phyloP scores from a whole-genome alignment of 1,140 invertebrate species.

The Aphaenogaster ashmeadi region DNA sequence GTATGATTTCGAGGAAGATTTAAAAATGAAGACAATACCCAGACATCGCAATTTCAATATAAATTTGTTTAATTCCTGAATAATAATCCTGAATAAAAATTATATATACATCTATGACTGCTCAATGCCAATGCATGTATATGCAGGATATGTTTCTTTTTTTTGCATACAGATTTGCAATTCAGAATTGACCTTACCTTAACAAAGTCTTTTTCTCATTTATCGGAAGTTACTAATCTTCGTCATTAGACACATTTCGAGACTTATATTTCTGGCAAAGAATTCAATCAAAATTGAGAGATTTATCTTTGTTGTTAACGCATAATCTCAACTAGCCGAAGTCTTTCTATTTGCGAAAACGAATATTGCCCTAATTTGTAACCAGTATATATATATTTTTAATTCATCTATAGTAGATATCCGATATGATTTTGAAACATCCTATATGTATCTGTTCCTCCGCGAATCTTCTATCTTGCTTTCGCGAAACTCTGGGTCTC shows the following conservation, averaged over 20 bases:
- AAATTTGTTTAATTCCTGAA: conserved; percentile 2
- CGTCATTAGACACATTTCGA: not conserved
- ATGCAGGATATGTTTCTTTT: not conserved
- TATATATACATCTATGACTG: not conserved
- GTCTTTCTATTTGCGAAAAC: not conserved
- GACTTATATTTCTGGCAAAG: not conserved
- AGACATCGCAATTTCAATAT: not conserved
- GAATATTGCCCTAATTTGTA: not conserved
- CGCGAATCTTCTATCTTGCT: conserved; percentile 55
- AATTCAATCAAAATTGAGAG: not conserved
- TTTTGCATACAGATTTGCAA: not conserved
- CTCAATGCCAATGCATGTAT: not conserved
- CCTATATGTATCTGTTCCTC: conserved; percentile 33
- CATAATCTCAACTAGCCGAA: not conserved
- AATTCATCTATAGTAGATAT: not conserved
- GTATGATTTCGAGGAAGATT: not conserved
- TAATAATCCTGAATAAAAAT: not conserved
- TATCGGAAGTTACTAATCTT: not conserved
- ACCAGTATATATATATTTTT: not conserved
- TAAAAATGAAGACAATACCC: not conserved
- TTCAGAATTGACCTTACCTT: not conserved
- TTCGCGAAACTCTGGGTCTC: conserved; percentile 72
- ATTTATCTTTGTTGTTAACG: not conserved
- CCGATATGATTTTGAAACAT: not conserved
- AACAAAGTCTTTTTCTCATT: not conserved